Conservation (phyloP, 2,888 invertebrate genomes). For the Synanthedon vespiformis region DNA sequence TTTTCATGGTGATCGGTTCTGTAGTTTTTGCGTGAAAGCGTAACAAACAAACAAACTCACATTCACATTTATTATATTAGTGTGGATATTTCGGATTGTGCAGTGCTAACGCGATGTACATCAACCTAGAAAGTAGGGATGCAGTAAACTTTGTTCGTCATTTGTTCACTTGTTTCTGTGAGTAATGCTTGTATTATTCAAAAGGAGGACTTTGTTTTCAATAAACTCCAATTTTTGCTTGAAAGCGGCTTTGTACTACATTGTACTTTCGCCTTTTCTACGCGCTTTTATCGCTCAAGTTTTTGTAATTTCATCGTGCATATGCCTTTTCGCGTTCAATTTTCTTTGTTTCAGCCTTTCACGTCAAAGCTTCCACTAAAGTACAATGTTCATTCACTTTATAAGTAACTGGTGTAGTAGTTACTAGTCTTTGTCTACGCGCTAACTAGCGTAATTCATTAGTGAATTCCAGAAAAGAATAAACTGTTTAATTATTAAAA, state of each 20-base stretch:
- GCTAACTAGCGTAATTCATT: too few species aligned
- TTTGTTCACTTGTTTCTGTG: background rate
- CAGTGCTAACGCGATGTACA: background rate
- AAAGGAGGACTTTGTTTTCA: constrained; percentile 1
- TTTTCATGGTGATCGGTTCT: too few species aligned
- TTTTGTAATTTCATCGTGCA: background rate
- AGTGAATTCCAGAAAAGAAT: too few species aligned
- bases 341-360: background rate
- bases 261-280: background rate
- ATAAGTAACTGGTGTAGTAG: too few species aligned
- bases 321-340: background rate
- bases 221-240: background rate
- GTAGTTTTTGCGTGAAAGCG: too few species aligned
- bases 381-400: too few species aligned
- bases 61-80: too few species aligned
- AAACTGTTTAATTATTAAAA: too few species aligned
- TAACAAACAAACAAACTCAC: too few species aligned
- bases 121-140: constrained; percentile 1
- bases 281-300: background rate
- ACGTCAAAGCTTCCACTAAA: too few species aligned
- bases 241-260: background rate
- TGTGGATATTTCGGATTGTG: too few species aligned
- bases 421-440: too few species aligned
- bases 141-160: constrained; percentile 4
- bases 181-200: background rate